phyloP scores from a whole-genome alignment of 2,797 vertebrate genomes.

The Scarus forsteni region DNA sequence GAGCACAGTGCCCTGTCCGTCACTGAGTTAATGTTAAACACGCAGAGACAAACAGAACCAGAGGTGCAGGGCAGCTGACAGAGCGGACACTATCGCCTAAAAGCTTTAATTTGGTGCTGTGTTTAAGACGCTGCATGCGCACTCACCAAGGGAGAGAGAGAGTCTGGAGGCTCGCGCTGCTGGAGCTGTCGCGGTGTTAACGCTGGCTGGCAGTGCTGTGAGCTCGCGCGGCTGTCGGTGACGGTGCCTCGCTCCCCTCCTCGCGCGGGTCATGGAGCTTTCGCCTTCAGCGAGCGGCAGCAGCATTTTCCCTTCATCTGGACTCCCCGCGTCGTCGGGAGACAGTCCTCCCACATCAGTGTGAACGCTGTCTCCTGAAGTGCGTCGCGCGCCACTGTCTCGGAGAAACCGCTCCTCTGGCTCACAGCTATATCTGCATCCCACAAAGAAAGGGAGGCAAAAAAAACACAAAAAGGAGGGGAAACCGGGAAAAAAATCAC shows the following conservation, averaged over 20 bases:
- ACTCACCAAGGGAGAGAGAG: constrained; percentile 79
- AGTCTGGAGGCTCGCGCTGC: constrained; percentile 64
- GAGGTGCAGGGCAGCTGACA: constrained; percentile 77
- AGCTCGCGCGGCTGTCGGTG: constrained; percentile 59
- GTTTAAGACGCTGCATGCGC: constrained; percentile 71
- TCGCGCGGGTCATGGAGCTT: constrained; percentile 85
- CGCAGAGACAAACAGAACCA: constrained; percentile 70
- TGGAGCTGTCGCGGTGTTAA: constrained; percentile 70
- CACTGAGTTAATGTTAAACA: constrained; percentile 72
- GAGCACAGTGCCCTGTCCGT: constrained; percentile 55
- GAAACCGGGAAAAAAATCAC: constrained; percentile 22
- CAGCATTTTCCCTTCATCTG: constrained; percentile 83
- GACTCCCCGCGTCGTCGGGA: constrained; percentile 63
- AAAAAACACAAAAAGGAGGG: constrained; percentile 42
- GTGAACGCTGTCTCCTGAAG: constrained; percentile 50
- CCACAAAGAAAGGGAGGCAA: constrained; percentile 56
- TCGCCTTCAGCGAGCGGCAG: constrained; percentile 85
- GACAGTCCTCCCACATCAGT: constrained; percentile 65
- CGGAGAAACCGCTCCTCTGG: constrained; percentile 69
- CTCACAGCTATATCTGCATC: constrained; percentile 77
- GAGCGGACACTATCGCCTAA: constrained; percentile 60
- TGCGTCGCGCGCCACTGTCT: constrained; percentile 62
- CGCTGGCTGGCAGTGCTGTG: constrained; percentile 53
- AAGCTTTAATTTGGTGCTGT: constrained; percentile 55
- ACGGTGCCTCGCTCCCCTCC: constrained; percentile 59